These are phyloP conservation scores for Pipa parva DNA, from an alignment of 2,113 vertebrate genomes.

Conservation along the genomic window DNA sequence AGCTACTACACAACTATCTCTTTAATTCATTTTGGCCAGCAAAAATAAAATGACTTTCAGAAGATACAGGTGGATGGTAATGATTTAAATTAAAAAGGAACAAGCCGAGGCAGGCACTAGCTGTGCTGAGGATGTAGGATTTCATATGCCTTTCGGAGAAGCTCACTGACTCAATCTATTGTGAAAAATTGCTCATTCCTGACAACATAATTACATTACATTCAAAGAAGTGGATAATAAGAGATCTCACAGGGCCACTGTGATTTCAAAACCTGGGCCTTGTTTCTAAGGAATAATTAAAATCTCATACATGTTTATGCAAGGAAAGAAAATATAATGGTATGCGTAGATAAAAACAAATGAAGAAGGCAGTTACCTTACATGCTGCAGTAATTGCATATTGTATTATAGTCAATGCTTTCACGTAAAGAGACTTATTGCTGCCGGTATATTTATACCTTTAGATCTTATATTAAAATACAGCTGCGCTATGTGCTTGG, in stretches of 20 bases:
- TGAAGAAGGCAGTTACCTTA: background rate
- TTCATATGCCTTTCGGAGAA: background rate
- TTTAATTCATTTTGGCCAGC: conserved; percentile 4
- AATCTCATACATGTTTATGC: conserved; percentile 6
- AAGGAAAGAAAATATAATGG: conserved; percentile 2
- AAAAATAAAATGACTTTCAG: conserved; percentile 1
- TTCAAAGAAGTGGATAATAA: conserved; percentile 42
- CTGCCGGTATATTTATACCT: background rate
- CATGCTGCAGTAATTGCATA: background rate
- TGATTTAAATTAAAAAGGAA: conserved; percentile 33
- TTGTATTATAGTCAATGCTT: background rate
- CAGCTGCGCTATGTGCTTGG: background rate
- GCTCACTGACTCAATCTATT: background rate
- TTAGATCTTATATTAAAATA: background rate
- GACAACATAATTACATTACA: conserved; percentile 32
- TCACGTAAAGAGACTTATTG: background rate
- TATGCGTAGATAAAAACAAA: conserved; percentile 14
- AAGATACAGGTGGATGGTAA: conserved; percentile 29
- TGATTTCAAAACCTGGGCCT: conserved; percentile 27
- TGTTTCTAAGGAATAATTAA: conserved; percentile 28
- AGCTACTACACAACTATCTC: background rate
- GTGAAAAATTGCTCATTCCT: conserved; percentile 38
- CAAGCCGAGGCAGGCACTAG: background rate
- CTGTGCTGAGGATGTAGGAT: background rate
- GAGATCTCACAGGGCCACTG: conserved; percentile 30